A percentile compares a stretch with the other conserved stretches of the same genome.
Evolutionary conservation across 23 tunicate genomes (phyloP).

Genomic region (Phallusia fumigata): DNA sequence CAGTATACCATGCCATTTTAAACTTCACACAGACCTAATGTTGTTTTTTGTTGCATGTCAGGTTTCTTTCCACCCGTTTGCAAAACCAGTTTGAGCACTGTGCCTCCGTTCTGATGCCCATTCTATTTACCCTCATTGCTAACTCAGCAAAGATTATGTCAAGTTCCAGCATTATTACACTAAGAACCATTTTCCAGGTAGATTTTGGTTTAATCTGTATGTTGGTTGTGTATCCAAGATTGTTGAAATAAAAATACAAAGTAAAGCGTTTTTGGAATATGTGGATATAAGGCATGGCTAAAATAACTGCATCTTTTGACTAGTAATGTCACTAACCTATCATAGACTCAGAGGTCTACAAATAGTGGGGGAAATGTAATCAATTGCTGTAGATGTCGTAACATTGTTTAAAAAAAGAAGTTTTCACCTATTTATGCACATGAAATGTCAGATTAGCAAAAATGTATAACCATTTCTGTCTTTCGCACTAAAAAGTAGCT

Average conservation of each 20-base stretch:
- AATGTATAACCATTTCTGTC: too few relatives aligned
- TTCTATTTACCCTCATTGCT: conserved; percentile 60
- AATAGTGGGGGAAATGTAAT: too few relatives aligned
- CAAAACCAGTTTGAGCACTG: conserved; percentile 82
- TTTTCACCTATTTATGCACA: too few relatives aligned
- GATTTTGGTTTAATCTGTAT: background rate
- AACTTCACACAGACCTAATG: too few relatives aligned
- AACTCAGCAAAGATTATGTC: conserved; percentile 85
- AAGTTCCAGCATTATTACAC: conserved; percentile 72
- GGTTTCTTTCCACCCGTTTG: conserved; percentile 56
- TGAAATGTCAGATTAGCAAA: too few relatives aligned
- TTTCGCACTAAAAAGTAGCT: too few relatives aligned
- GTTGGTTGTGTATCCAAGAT: background rate
- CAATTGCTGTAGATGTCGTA: too few relatives aligned
- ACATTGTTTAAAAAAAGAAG: too few relatives aligned
- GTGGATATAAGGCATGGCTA: background rate
- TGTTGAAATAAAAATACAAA: background rate
- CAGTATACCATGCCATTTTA: too few relatives aligned
- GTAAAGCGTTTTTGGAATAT: background rate
- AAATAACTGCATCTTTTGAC: too few relatives aligned
- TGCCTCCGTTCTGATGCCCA: conserved; percentile 60
- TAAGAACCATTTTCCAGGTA: conserved; percentile 70
- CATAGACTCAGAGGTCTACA: too few relatives aligned
- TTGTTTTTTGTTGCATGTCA: conserved; percentile 23
- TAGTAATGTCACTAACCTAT: too few relatives aligned